Base-by-base conservation (phyloP, 1,140 invertebrate genomes). In the Drosophila ercepeae region DNA sequence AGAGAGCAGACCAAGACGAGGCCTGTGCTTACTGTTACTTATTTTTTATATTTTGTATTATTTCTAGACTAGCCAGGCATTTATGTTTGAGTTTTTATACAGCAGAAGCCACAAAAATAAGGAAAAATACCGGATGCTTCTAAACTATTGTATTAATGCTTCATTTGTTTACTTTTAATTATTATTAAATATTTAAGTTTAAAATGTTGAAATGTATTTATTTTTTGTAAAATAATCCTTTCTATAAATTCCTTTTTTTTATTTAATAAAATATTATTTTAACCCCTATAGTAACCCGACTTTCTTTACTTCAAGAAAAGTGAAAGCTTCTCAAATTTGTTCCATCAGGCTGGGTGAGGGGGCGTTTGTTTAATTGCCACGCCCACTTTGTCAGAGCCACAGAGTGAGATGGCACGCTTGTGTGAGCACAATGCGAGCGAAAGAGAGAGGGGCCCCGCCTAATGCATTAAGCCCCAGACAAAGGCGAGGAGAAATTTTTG, bases 341-440 rank as follows among this genome's bases (percentile, higher is more conserved):
- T 32, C 29, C 29, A 32, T 32, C 29, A n/a, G 39, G 21, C 18
- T n/a, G 19, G 8, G 21, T 25, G 23, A 19, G 29, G 41, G 48
- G 75, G 55, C 60, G 49, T 54, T 65, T 65, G 60, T 57, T 75
- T 84, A 84, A 84, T 84, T 84, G 75, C 58, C 79, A 78, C 70
- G 67, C 79, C 78, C 78, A 16, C 32, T 32, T 45, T n/a, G 21
- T 36, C n/a, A 23, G 23, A 29, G 21, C 4, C 2, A 7, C 2
- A 7, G 29, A 39, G 18, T 11, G 16, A 29, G 18, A 39, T 16
- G 23, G 32, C 59, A 75, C 69, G 74, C 74, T 83, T 78, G 78
- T 83, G 79, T 78, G 79, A 65, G 68, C 79, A 75, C 79, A 71
- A 78, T 55, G 14, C 18, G 7, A 16, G 13, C 0, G 14, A 16